These are phyloP conservation scores for Nomada goodeniana DNA, from an alignment of 2,888 invertebrate species.

Conservation along the genomic window DNA sequence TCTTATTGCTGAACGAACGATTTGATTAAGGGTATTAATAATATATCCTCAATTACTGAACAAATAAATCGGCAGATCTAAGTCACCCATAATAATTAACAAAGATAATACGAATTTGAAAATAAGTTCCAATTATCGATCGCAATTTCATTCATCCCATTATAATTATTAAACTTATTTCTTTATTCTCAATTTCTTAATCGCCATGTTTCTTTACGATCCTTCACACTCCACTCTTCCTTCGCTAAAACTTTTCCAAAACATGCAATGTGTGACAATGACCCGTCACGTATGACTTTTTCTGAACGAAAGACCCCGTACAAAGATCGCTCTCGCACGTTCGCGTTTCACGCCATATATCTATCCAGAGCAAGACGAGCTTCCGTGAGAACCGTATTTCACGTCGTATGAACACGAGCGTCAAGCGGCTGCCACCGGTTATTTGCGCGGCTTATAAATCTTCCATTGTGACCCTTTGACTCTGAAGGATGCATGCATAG, in stretches of 20 bases:
- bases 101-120: no score
- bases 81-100: no score
- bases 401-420: slow-evolving; percentile 28
- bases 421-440: slow-evolving; percentile 24
- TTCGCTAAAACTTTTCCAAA: not conserved
- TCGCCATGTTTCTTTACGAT: no score
- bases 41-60: no score
- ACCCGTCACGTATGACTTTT: slow-evolving; percentile 12
- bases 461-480: slow-evolving; percentile 18
- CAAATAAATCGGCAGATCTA: no score
- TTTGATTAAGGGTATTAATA: no score
- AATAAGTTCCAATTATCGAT: no score
- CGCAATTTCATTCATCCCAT: no score
- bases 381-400: slow-evolving; percentile 29
- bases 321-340: not conserved
- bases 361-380: slow-evolving; percentile 4
- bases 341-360: slow-evolving; percentile 11
- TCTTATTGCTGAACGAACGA: no score
- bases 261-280: not conserved
- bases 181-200: no score
- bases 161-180: no score
- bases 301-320: not conserved
- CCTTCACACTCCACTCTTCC: no score
- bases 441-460: slow-evolving; percentile 44
- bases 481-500: slow-evolving; percentile 4